A percentile compares a stretch with the other conserved stretches of the same genome.
Conservation (phyloP, 2,113 vertebrate genomes). For the Anser brachyrhynchus region DNA sequence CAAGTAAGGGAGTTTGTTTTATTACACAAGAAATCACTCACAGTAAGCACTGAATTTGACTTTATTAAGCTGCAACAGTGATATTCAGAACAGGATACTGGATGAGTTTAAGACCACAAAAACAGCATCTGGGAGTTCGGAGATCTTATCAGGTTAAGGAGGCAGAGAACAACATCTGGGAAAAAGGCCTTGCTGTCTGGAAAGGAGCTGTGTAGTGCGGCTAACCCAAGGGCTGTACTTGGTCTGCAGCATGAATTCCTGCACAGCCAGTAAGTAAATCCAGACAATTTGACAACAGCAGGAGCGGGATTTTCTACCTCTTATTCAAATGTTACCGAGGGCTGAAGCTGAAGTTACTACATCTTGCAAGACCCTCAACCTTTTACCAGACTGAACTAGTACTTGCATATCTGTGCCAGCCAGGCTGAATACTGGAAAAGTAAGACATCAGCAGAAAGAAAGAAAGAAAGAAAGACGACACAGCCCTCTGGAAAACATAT, state of each 20-base stretch:
- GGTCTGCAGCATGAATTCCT: background rate
- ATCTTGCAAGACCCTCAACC: accelerated
- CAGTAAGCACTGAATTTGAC: background rate
- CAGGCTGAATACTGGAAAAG: no score
- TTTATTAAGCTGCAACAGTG: background rate
- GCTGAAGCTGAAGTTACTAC: background rate
- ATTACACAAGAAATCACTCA: background rate
- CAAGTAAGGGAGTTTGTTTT: background rate
- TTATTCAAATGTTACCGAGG: background rate
- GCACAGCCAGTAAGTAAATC: background rate
- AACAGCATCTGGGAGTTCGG: background rate
- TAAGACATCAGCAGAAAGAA: background rate
- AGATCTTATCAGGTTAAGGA: accelerated
- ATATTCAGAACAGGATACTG: accelerated
- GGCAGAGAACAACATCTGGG: accelerated
- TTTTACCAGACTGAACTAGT: no score
- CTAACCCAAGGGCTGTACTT: background rate
- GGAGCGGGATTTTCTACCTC: background rate
- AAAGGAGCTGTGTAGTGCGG: no score
- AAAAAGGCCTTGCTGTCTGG: no score
- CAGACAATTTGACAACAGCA: no score
- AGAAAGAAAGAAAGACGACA: no score
- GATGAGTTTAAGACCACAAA: background rate
- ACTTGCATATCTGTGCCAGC: no score
- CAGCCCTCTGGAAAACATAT: background rate